Evolutionary conservation across 2,888 invertebrate species (phyloP).

Genomic region (Taenaris catops): DNA sequence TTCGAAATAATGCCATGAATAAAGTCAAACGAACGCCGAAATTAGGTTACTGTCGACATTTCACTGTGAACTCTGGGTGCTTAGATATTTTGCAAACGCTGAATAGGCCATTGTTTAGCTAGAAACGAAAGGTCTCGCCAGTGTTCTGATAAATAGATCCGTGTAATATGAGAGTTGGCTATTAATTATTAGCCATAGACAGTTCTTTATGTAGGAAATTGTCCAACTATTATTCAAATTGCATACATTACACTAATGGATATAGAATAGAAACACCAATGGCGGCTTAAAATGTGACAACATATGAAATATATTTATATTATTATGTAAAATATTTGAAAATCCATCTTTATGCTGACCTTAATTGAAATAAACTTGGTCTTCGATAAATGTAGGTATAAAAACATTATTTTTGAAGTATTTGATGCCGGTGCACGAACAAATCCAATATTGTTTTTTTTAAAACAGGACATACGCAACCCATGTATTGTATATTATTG

Average conservation of each 20-base stretch:
- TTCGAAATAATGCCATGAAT: slow-evolving; percentile 6
- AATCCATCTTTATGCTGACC: too few relatives aligned
- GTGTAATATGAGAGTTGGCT: slow-evolving; percentile 46
- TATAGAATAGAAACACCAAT: background rate
- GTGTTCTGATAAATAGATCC: slow-evolving; percentile 55
- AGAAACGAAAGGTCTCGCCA: slow-evolving; percentile 57
- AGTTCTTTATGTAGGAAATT: slow-evolving; percentile 7
- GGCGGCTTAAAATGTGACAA: too few relatives aligned
- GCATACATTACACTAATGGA: background rate
- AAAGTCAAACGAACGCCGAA: slow-evolving; percentile 11
- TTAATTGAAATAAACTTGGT: too few relatives aligned
- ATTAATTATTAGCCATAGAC: slow-evolving; percentile 36
- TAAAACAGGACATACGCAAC: too few relatives aligned
- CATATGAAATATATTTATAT: too few relatives aligned
- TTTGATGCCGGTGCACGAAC: too few relatives aligned
- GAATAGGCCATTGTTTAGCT: slow-evolving; percentile 64
- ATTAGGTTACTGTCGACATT: slow-evolving; percentile 36
- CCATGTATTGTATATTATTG: too few relatives aligned
- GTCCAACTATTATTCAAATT: slow-evolving; percentile 5
- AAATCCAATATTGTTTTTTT: too few relatives aligned
- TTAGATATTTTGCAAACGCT: slow-evolving; percentile 52
- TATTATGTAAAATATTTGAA: too few relatives aligned
- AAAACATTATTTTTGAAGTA: too few relatives aligned
- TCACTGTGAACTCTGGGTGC: slow-evolving; percentile 37
- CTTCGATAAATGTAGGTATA: too few relatives aligned